Conservation (phyloP, 1,140 invertebrate species). For the Dreissena rostriformis region DNA sequence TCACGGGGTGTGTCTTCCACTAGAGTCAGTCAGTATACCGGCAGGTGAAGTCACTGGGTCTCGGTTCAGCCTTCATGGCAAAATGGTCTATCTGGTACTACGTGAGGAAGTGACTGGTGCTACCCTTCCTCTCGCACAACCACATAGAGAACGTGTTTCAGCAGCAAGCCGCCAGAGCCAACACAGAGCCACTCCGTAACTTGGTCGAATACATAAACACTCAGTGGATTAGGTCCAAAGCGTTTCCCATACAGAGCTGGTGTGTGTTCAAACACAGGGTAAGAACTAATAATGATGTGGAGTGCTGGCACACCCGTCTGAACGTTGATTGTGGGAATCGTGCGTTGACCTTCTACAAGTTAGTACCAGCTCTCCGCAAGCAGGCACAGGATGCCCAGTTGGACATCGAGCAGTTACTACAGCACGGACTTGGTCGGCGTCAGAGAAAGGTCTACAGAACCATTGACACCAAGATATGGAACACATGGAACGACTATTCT, state of each 20-base stretch:
- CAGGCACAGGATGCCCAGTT: background rate
- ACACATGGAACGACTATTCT: background rate
- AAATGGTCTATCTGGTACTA: background rate
- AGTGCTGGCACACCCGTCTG: slow-evolving; percentile 2
- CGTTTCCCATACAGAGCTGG: background rate
- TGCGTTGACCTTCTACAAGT: slow-evolving; percentile 2
- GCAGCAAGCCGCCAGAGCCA: background rate
- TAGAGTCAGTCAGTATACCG: too few species aligned
- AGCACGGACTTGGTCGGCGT: background rate
- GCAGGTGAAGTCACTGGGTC: too few species aligned
- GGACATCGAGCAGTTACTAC: background rate
- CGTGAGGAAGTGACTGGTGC: background rate
- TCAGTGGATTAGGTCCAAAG: background rate
- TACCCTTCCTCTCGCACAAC: slow-evolving; percentile 3
- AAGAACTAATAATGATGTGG: slow-evolving; percentile 24
- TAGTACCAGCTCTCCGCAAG: slow-evolving; percentile 15
- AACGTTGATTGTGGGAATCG: background rate
- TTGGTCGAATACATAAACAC: background rate
- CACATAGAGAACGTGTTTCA: background rate
- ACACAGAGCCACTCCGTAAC: background rate
- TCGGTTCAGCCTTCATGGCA: background rate
- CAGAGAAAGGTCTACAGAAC: background rate
- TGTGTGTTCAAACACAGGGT: background rate
- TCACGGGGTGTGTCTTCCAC: too few species aligned
- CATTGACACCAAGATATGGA: background rate